These are phyloP conservation scores for Saccostrea glomerata DNA, from an alignment of 1,140 invertebrate species.

Conservation along the genomic window DNA sequence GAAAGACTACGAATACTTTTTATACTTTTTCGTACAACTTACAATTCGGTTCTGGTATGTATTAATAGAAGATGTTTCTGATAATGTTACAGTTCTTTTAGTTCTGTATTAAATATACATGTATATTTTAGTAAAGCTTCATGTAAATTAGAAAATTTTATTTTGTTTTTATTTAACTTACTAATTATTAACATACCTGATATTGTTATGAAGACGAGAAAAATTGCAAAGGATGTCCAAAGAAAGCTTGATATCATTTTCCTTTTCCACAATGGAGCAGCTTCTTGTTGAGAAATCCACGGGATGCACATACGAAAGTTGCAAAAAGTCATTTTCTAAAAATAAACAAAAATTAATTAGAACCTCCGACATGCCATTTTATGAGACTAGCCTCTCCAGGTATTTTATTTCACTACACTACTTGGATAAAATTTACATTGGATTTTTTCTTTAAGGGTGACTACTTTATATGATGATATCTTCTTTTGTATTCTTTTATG, in stretches of 20 bases:
- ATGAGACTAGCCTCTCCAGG: background rate
- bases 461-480: too few relatives aligned
- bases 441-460: background rate
- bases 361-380: background rate
- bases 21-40: too few relatives aligned
- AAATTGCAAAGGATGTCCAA: background rate
- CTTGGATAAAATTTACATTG: background rate
- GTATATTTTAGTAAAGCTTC: too few relatives aligned
- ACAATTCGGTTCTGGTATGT: too few relatives aligned
- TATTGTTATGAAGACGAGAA: background rate
- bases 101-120: too few relatives aligned
- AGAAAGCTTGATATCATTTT: background rate
- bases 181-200: background rate
- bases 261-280: background rate
- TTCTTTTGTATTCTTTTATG: too few relatives aligned
- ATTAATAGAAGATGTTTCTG: too few relatives aligned
- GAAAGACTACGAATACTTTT: too few relatives aligned
- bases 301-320: too few relatives aligned
- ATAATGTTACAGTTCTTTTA: too few relatives aligned
- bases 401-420: background rate
- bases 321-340: background rate
- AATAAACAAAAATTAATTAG: background rate
- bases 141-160: too few relatives aligned
- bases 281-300: background rate
- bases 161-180: too few relatives aligned